A percentile compares a stretch with the other conserved stretches of the same genome.
Evolutionary conservation across 2,888 invertebrate genomes (phyloP).

Genomic region (Baccha elongata): DNA sequence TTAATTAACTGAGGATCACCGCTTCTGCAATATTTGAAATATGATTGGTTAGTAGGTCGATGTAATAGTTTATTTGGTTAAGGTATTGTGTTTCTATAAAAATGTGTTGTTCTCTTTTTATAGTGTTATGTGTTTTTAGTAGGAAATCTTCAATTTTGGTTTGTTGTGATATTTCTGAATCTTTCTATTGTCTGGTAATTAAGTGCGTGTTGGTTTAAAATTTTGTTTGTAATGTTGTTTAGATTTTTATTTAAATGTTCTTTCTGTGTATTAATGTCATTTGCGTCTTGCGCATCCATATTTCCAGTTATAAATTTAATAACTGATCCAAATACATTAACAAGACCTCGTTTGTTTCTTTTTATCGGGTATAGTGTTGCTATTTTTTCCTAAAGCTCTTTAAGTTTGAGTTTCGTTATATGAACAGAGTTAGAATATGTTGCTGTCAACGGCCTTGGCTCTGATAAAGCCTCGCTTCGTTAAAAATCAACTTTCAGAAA

Average conservation of each 20-base stretch:
- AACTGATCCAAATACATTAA: constrained; percentile 21
- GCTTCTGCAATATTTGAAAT: constrained; percentile 27
- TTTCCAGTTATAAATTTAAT: constrained; percentile 33
- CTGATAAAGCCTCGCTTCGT: no score
- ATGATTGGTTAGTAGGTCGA: constrained; percentile 8
- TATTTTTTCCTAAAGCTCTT: no score
- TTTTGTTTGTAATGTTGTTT: constrained; percentile 15
- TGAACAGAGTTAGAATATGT: constrained; percentile 21
- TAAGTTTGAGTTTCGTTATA: no score
- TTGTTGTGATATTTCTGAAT: constrained; percentile 52
- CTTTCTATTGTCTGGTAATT: constrained; percentile 49
- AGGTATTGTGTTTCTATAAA: constrained; percentile 45
- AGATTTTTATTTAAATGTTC: not conserved
- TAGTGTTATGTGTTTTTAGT: constrained; percentile 31
- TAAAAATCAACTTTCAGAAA: no score
- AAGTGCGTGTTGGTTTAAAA: constrained; percentile 15
- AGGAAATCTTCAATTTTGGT: constrained; percentile 22
- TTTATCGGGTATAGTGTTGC: constrained; percentile 14
- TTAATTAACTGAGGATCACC: constrained; percentile 20
- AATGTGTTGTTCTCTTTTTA: constrained; percentile 35
- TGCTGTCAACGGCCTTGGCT: no score
- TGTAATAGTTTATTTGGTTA: constrained; percentile 35
- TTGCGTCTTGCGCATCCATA: constrained; percentile 27
- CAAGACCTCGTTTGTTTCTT: constrained; percentile 30
- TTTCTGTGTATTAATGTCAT: no score